Percentiles rank a stretch among this genome's conserved stretches.
Conservation (phyloP, 1,140 invertebrate genomes). For the Sycophila sp. region DNA sequence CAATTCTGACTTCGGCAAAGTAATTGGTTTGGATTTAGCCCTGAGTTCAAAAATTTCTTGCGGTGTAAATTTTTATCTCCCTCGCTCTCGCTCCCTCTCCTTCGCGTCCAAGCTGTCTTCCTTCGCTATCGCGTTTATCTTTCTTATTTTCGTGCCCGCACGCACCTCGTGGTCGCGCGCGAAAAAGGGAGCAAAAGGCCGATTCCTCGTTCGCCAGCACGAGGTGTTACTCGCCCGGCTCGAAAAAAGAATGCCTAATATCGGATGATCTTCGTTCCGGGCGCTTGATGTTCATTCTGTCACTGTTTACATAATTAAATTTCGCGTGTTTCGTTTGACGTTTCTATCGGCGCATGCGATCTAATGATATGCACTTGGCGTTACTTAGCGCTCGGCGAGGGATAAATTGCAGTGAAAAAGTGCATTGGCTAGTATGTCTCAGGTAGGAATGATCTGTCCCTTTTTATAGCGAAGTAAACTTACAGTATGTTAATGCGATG, state of each 20-base stretch:
- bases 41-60: background rate
- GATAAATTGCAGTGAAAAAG: too few species aligned
- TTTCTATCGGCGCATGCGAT: background rate
- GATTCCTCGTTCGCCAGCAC: background rate
- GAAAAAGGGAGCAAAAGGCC: background rate
- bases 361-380: constrained; percentile 4
- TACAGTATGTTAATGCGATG: too few species aligned
- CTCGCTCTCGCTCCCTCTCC: background rate
- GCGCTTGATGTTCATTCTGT: constrained; percentile 5
- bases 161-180: background rate
- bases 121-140: background rate
- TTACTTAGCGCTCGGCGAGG: too few species aligned
- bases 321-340: constrained; percentile 5
- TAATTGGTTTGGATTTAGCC: too few species aligned
- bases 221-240: background rate
- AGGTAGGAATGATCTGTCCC: too few species aligned
- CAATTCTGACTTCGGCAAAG: too few species aligned
- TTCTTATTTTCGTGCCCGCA: constrained; percentile 2
- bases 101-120: background rate
- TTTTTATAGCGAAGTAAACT: too few species aligned
- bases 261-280: constrained; percentile 3
- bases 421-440: too few species aligned
- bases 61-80: background rate
- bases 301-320: constrained; percentile 22
- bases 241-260: background rate